Base-by-base conservation (phyloP, 2,797 vertebrate genomes). In the Periophthalmus magnuspinnatus region DNA sequence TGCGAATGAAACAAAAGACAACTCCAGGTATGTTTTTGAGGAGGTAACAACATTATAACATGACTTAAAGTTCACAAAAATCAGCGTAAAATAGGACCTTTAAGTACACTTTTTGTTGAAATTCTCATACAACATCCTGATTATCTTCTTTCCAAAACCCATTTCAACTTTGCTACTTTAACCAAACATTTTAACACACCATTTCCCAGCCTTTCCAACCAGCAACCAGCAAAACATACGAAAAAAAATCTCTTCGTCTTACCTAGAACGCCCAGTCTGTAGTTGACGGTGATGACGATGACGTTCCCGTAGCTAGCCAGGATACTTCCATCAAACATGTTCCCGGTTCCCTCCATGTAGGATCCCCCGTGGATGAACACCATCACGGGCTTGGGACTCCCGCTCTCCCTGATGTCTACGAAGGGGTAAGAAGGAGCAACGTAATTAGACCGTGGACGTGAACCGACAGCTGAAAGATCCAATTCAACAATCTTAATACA, bases 261-360 rank as follows among this genome's bases (percentile, higher is more conserved):
- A 99, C 97, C 97, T 88, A 99, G 94, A 56, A 99, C 95, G 86
- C 97, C 97, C 81, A 99, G 96, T 69, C 97, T 94, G 89, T 99
- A 99, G 95, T 99, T 99, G 88, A 99, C 94, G 55, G 97, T 99
- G 90, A 99, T 99, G 90, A 99, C 96, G 89, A 99, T 99, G 90
- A 99, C 97, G 83, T 99, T 99, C 78, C 97, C 97, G 88, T 99
- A 99, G 94, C 97, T 99, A 87, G 97, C 97, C 94, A 99, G 94
- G 91, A 99, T 97, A 94, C 97, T 99, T 88, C 97, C 97, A 80
- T 99, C 97, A 90, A 98, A 99, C 85, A 99, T 96, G 94, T 99
- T 99, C 84, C 95, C 97, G 80, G 97, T 99, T 87, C 97, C 97
- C 94, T 99, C 97, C 97, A 99, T 99, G 90, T 99, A 99, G 75